These are phyloP conservation scores for Drosophila kurseongensis DNA, from an alignment of 1,140 invertebrate species.

Conservation along the genomic window DNA sequence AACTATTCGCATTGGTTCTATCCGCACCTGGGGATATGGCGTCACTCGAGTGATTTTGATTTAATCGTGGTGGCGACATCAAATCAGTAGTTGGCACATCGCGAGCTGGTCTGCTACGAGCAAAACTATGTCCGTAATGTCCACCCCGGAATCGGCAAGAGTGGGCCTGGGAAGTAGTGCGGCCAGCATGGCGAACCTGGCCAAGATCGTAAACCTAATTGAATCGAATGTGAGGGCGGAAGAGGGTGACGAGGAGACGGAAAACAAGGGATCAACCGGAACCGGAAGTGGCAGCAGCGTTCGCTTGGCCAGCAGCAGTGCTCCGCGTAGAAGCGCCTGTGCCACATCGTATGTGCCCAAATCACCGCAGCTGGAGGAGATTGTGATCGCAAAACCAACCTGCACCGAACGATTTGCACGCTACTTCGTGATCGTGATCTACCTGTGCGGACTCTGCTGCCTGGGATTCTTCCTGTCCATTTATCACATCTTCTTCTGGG, in stretches of 20 bases:
- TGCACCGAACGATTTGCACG: conserved; percentile 75
- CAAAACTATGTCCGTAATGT: conserved; percentile 21
- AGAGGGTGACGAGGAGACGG: background rate
- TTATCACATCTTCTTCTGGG: conserved; percentile 82
- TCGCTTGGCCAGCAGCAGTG: conserved; percentile 68
- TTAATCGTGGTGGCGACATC: conserved; percentile 60
- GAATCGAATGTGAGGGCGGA: conserved; percentile 52
- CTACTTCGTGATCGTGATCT: conserved; percentile 75
- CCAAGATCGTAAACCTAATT: conserved; percentile 76
- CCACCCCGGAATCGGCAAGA: background rate
- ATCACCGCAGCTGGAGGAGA: conserved; percentile 70
- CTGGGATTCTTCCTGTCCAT: conserved; percentile 76
- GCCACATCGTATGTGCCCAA: conserved; percentile 64
- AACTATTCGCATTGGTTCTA: conserved; percentile 1
- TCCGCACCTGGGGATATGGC: background rate
- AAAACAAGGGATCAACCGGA: background rate
- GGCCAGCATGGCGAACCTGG: conserved; percentile 53
- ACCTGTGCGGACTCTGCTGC: conserved; percentile 73
- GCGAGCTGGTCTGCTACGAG: conserved; percentile 16
- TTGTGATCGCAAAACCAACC: conserved; percentile 70
- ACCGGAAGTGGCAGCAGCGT: conserved; percentile 28
- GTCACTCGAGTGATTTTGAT: conserved; percentile 64
- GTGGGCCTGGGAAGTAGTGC: conserved; percentile 6
- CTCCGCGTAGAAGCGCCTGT: conserved; percentile 48
- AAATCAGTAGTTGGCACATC: conserved; percentile 70